These are phyloP conservation scores for Eumeta japonica DNA, from an alignment of 1,140 invertebrate species.

Conservation along the genomic window DNA sequence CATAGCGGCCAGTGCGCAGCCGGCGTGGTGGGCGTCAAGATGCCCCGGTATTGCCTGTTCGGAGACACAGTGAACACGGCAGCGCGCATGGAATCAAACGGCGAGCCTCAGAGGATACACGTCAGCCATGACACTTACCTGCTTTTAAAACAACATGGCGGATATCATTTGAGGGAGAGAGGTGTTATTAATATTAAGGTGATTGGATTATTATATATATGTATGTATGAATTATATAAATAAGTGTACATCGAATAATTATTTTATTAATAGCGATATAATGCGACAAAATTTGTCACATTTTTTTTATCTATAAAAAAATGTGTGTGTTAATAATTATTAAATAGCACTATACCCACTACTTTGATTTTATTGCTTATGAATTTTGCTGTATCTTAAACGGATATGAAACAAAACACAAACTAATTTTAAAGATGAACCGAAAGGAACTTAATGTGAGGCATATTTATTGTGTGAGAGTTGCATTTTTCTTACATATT, in stretches of 20 bases:
- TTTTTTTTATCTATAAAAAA: too few species aligned
- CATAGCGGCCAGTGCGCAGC: slow-evolving; percentile 65
- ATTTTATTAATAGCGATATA: too few species aligned
- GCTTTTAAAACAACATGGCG: slow-evolving; percentile 67
- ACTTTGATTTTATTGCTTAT: too few species aligned
- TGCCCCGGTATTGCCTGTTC: slow-evolving; percentile 86
- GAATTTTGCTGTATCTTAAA: too few species aligned
- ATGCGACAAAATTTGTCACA: too few species aligned
- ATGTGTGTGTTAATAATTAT: too few species aligned
- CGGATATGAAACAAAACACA: too few species aligned
- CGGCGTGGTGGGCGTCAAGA: slow-evolving; percentile 85
- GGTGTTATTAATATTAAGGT: slow-evolving; percentile 73
- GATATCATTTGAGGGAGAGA: slow-evolving; percentile 68
- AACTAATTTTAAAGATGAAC: too few species aligned
- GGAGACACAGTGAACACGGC: slow-evolving; percentile 84
- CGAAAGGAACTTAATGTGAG: too few species aligned
- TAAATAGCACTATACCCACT: too few species aligned
- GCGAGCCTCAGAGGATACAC: slow-evolving; percentile 72
- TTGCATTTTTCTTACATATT: too few species aligned
- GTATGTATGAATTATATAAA: neutral
- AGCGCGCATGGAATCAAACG: slow-evolving; percentile 69
- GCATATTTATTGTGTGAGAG: too few species aligned
- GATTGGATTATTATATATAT: slow-evolving; percentile 1
- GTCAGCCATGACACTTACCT: slow-evolving; percentile 66
- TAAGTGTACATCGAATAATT: neutral